phyloP scores from a whole-genome alignment of 2,113 vertebrate species.

The Pangasianodon gigas region DNA sequence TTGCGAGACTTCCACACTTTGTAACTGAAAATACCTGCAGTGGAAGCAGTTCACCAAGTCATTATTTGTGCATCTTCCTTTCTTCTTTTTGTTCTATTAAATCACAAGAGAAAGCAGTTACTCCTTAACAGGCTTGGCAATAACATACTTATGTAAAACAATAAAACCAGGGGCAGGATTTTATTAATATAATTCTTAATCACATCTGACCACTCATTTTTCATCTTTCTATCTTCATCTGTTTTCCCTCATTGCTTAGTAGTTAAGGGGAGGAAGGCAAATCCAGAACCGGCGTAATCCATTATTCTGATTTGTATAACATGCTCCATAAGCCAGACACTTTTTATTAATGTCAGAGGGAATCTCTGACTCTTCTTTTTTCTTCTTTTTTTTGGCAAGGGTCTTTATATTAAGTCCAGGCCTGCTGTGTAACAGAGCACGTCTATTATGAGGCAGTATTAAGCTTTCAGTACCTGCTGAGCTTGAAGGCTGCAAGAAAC shows the following conservation, averaged over 20 bases:
- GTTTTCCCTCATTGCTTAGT: conserved; percentile 35
- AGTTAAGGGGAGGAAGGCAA: not conserved
- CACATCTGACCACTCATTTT: conserved; percentile 42
- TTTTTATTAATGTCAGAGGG: conserved; percentile 60
- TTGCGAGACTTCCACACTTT: conserved; percentile 13
- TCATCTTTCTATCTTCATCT: conserved; percentile 36
- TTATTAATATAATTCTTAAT: conserved; percentile 32
- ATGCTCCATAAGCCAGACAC: conserved; percentile 38
- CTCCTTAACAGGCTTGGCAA: conserved; percentile 12
- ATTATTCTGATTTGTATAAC: conserved; percentile 54
- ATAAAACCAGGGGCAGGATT: conserved; percentile 23
- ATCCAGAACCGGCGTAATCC: conserved; percentile 39
- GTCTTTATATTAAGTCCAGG: conserved; percentile 52
- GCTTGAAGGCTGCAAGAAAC: conserved; percentile 51
- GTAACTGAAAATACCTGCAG: not conserved
- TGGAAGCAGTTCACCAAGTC: conserved; percentile 23
- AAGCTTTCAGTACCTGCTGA: conserved; percentile 45
- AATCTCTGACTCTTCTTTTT: conserved; percentile 38
- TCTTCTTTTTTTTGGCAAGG: conserved; percentile 35
- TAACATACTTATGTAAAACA: conserved; percentile 10
- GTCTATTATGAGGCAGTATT: conserved; percentile 58
- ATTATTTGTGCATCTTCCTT: not conserved
- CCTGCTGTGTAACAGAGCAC: conserved; percentile 54
- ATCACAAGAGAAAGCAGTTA: not conserved
- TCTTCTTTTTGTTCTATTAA: conserved; percentile 50